Conservation (phyloP, 2,113 vertebrate species). For the Lichenostomus cassidix region DNA sequence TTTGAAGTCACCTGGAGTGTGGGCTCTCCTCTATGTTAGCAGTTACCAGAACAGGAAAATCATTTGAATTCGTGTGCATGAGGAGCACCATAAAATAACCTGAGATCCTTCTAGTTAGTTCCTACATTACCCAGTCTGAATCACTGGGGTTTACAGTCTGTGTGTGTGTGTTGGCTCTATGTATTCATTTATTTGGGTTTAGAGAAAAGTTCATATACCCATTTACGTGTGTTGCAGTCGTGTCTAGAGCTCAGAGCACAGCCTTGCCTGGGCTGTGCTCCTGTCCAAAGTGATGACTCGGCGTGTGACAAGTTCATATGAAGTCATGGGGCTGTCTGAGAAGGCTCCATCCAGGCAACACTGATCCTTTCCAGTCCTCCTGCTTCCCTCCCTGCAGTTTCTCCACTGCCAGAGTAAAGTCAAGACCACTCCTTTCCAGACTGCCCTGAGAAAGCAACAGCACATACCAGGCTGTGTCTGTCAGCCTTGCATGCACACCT, state of each 20-base stretch:
- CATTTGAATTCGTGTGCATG: not conserved
- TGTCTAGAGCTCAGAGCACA: not conserved
- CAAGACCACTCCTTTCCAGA: not conserved
- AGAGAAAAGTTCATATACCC: not conserved
- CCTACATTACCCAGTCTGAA: not conserved
- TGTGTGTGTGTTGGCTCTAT: not conserved
- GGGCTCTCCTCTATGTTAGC: not conserved
- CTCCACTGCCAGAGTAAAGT: not conserved
- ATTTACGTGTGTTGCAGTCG: not conserved
- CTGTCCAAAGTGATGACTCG: constrained; percentile 34
- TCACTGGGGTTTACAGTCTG: not conserved
- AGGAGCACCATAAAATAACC: not conserved
- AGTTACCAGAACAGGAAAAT: not conserved
- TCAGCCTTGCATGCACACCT: not conserved
- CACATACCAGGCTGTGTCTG: not conserved
- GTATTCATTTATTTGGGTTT: not conserved
- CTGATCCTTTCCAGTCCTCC: not conserved
- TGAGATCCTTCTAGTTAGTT: not conserved
- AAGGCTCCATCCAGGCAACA: not conserved
- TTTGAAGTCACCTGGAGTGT: not conserved
- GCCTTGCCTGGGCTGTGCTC: not conserved
- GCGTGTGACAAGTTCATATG: not conserved
- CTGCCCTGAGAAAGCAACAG: not conserved
- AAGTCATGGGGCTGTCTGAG: constrained; percentile 55
- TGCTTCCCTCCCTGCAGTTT: not conserved